Evolutionary conservation across 2,797 vertebrate species (phyloP).

Genomic region (Acanthiza pusilla): DNA sequence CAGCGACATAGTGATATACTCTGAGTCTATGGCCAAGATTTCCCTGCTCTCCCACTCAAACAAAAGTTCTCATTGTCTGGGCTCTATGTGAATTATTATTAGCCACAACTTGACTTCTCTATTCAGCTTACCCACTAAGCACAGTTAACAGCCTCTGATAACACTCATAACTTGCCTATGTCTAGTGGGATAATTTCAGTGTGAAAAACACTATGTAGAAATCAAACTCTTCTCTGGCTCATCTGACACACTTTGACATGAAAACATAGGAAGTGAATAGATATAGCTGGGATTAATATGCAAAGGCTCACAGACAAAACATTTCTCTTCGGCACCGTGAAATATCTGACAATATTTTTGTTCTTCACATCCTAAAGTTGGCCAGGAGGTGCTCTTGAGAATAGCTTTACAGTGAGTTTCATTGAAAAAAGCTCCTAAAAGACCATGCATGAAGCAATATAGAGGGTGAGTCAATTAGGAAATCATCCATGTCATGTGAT

Average conservation of each 20-base stretch:
- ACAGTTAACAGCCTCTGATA: neutral
- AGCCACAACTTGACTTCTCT: neutral
- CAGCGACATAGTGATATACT: neutral
- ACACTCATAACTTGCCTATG: neutral
- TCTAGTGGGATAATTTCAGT: neutral
- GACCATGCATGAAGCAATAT: constrained; percentile 7
- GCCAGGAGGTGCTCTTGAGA: neutral
- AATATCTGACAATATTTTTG: neutral
- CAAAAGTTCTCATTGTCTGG: neutral
- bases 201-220: neutral
- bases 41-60: neutral
- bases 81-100: neutral
- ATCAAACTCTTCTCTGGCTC: neutral
- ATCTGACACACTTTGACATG: neutral
- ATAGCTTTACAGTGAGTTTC: neutral
- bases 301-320: neutral
- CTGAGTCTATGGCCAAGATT: neutral
- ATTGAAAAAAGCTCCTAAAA: neutral
- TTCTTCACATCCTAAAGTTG: neutral
- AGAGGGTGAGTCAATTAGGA: constrained; percentile 46
- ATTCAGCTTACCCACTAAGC: neutral
- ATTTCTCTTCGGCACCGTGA: neutral
- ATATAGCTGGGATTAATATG: neutral
- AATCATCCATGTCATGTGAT: neutral
- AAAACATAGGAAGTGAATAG: neutral